phyloP scores from a whole-genome alignment of 1,140 invertebrate genomes.

The Triops longicaudatus region DNA sequence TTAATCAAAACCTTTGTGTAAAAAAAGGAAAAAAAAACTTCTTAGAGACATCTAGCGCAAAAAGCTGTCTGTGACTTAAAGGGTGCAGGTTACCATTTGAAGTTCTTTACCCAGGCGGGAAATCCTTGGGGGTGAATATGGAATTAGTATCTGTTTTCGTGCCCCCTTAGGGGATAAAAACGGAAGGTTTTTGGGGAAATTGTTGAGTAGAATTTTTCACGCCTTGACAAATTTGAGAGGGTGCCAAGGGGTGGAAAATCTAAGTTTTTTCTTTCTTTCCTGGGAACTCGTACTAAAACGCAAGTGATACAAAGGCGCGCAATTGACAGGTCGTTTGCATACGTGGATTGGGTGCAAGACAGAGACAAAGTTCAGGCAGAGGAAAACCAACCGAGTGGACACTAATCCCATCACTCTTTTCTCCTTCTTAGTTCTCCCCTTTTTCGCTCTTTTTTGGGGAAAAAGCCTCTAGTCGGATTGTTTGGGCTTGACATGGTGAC shows the following conservation, averaged over 20 bases:
- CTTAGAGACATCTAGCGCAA: too few species aligned
- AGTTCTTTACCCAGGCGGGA: background rate
- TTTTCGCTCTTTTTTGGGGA: background rate
- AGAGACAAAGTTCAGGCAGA: conserved; percentile 5
- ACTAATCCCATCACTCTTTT: conserved; percentile 8
- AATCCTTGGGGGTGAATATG: conserved; percentile 10
- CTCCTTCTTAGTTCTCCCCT: background rate
- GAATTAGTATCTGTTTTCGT: background rate
- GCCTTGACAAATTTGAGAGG: conserved; percentile 11
- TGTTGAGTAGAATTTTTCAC: background rate
- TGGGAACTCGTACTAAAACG: background rate
- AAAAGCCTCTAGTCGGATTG: background rate
- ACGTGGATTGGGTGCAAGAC: conserved; percentile 10
- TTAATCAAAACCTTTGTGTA: background rate
- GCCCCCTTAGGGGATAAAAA: conserved; percentile 6
- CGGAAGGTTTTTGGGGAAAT: background rate
- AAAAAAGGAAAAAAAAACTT: background rate
- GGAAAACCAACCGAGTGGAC: conserved; percentile 1
- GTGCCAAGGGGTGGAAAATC: background rate
- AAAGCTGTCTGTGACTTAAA: background rate
- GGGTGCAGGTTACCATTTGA: background rate
- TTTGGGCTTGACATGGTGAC: conserved; percentile 2
- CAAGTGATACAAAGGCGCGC: background rate
- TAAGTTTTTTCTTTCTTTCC: background rate
- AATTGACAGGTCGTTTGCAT: conserved; percentile 12